These are phyloP conservation scores for Caenorhabditis wallacei DNA, from an alignment of 2,888 invertebrate genomes.

Conservation along the genomic window DNA sequence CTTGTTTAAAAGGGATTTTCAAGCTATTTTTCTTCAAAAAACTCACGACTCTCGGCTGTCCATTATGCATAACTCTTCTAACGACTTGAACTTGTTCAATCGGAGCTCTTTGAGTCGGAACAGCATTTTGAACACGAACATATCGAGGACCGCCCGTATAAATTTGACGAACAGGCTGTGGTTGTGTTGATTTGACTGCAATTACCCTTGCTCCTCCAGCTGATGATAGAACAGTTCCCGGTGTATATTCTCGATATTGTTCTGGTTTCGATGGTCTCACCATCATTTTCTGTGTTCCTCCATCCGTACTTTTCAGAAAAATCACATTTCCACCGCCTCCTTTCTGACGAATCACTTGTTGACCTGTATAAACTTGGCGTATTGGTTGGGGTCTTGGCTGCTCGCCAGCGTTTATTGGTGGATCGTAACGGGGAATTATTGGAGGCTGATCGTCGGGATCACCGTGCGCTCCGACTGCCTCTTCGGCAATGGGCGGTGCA, in stretches of 20 bases:
- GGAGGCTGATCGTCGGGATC: slow-evolving; percentile 63
- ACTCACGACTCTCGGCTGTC: slow-evolving; percentile 14
- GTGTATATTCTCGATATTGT: background rate
- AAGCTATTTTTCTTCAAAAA: too few species aligned
- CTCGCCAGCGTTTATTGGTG: background rate
- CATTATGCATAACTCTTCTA: slow-evolving; percentile 24
- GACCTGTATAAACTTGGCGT: background rate
- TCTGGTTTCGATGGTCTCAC: background rate
- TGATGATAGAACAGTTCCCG: slow-evolving; percentile 1
- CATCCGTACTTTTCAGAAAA: slow-evolving; percentile 15
- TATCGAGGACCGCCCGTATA: background rate
- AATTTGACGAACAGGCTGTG: slow-evolving; percentile 2
- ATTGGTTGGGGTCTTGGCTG: background rate
- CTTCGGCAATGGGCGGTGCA: slow-evolving; percentile 43
- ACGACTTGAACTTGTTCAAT: background rate
- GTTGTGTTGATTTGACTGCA: background rate
- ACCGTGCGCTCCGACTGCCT: slow-evolving; percentile 53
- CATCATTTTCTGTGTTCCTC: slow-evolving; percentile 11
- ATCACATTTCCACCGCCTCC: slow-evolving; percentile 8
- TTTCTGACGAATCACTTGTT: background rate
- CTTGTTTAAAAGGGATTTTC: too few species aligned
- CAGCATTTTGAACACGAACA: slow-evolving; percentile 10
- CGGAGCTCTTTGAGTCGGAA: background rate
- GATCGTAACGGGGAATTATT: slow-evolving; percentile 62
- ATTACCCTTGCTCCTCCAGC: background rate